Conservation (phyloP, 53 echinoderm and acorn worm species). For the Stichopus horrens region DNA sequence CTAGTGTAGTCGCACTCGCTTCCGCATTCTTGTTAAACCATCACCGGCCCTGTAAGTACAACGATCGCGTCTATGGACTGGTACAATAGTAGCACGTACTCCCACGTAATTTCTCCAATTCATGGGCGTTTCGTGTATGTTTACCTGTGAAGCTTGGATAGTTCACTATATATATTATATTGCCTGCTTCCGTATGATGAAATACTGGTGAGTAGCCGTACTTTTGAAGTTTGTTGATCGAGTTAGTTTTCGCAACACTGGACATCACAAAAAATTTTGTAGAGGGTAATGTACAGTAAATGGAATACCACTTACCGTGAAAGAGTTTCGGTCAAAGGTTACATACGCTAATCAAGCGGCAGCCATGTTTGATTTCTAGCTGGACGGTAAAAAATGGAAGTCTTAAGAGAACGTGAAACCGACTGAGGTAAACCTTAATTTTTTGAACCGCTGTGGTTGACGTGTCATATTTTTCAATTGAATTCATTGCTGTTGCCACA, state of each 20-base stretch:
- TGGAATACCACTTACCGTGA: constrained; percentile 9
- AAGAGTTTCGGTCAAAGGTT: constrained; percentile 9
- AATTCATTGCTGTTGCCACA: too few relatives aligned
- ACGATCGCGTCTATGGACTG: not conserved
- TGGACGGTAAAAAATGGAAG: too few relatives aligned
- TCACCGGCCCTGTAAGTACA: not conserved
- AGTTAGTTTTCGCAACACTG: too few relatives aligned
- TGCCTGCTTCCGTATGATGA: too few relatives aligned
- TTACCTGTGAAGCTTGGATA: too few relatives aligned
- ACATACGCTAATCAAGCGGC: not conserved
- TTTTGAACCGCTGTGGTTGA: not conserved
- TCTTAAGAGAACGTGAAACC: not conserved
- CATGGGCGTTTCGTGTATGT: too few relatives aligned
- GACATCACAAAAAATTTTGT: not conserved
- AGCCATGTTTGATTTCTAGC: constrained; percentile 18
- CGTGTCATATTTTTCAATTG: not conserved
- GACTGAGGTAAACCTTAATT: not conserved
- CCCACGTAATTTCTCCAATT: not conserved
- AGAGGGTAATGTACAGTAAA: constrained; percentile 6
- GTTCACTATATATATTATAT: too few relatives aligned
- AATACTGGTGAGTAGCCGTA: too few relatives aligned
- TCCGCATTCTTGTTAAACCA: not conserved
- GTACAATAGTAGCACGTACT: not conserved
- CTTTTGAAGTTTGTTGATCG: too few relatives aligned
- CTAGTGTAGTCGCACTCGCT: not conserved